Evolutionary conservation across 2,888 invertebrate genomes (phyloP).

Genomic region (Orchesella flavescens): DNA sequence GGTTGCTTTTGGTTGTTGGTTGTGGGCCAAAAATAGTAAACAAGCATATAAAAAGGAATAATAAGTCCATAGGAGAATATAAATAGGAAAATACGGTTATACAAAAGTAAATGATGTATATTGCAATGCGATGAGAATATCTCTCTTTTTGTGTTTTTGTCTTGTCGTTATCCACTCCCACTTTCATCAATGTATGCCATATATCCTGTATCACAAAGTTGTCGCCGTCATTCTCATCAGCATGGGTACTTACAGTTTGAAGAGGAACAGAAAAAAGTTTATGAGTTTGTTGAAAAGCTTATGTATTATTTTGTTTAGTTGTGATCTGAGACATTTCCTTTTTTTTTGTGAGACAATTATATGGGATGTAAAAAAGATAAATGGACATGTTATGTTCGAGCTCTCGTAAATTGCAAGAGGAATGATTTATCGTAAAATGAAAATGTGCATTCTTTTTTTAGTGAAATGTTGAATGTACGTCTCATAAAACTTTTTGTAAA

Average conservation of each 20-base stretch:
- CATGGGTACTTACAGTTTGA: no score
- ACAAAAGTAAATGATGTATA: no score
- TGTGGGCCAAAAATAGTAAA: slow-evolving; percentile 35
- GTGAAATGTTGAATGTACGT: background rate
- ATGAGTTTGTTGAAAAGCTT: slow-evolving; percentile 39
- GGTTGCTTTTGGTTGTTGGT: slow-evolving; percentile 36
- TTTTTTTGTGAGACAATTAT: slow-evolving; percentile 32
- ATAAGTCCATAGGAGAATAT: no score
- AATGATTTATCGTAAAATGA: slow-evolving; percentile 25
- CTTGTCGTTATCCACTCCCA: background rate
- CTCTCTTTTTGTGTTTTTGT: background rate
- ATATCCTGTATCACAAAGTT: no score
- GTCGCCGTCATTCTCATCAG: no score
- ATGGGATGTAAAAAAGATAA: slow-evolving; percentile 37
- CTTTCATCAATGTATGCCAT: no score
- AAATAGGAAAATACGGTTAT: no score
- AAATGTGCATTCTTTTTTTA: background rate
- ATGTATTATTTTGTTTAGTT: slow-evolving; percentile 17
- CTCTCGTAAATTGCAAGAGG: slow-evolving; percentile 17
- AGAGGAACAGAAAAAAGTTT: slow-evolving; percentile 4
- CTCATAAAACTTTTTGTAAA: background rate
- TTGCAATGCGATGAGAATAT: background rate
- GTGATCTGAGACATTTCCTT: slow-evolving; percentile 1
- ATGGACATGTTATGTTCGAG: slow-evolving; percentile 19
- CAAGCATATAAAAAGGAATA: background rate